Percentiles rank a stretch among this genome's conserved stretches.
phyloP scores from a whole-genome alignment of 2,113 vertebrate species.

The Gasterosteus nipponicus region DNA sequence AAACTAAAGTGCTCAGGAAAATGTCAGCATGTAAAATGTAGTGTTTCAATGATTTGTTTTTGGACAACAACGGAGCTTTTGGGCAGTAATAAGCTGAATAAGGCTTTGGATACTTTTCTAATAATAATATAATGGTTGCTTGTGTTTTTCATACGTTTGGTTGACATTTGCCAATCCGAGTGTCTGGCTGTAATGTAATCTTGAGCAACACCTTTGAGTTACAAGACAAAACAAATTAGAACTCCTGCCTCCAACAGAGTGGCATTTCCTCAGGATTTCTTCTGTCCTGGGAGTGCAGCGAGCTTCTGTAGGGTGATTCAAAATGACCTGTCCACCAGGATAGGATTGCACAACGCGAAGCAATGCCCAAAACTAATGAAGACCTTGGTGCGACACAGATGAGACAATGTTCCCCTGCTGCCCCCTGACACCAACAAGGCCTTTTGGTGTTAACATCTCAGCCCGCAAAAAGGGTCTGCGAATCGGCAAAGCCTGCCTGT shows the following conservation, averaged over 20 bases:
- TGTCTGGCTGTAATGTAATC: constrained; percentile 1
- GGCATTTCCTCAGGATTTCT: constrained; percentile 22
- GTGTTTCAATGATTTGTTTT: constrained; percentile 1
- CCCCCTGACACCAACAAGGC: constrained; percentile 48
- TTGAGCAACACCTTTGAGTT: neutral
- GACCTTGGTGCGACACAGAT: constrained; percentile 61
- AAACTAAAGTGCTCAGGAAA: neutral
- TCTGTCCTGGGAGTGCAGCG: constrained; percentile 11
- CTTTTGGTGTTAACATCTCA: constrained; percentile 61
- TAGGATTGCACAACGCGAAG: constrained; percentile 35
- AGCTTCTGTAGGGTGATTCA: constrained; percentile 42
- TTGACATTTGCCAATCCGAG: constrained; percentile 8
- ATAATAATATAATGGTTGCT: constrained; percentile 7
- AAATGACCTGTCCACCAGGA: constrained; percentile 54
- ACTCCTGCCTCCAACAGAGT: neutral
- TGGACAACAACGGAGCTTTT: neutral
- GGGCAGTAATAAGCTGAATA: neutral
- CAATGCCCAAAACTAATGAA: constrained; percentile 56
- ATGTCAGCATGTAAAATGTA: neutral
- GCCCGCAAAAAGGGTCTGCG: constrained; percentile 47
- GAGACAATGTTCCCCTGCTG: constrained; percentile 53
- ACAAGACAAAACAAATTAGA: constrained; percentile 32
- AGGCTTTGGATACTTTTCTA: neutral
- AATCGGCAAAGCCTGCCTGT: constrained; percentile 66
- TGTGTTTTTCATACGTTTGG: constrained; percentile 18